A percentile compares a stretch with the other conserved stretches of the same genome.
phyloP scores from a whole-genome alignment of 2,888 invertebrate genomes.

The Amitus sp. region DNA sequence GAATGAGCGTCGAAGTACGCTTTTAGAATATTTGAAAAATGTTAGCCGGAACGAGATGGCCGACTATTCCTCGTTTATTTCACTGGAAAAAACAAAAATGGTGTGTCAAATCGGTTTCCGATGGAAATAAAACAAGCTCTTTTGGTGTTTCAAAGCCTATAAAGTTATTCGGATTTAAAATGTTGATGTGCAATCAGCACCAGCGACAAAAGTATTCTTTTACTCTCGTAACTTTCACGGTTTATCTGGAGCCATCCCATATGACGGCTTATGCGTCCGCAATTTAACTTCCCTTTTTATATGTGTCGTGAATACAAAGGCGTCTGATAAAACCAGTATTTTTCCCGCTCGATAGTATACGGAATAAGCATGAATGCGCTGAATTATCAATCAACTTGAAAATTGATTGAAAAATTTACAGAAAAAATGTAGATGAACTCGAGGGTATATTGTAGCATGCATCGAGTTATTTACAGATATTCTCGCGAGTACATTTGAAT shows the following conservation, averaged over 20 bases:
- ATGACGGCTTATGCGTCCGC: slow-evolving; percentile 22
- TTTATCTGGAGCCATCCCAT: slow-evolving; percentile 17
- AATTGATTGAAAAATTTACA: slow-evolving; percentile 17
- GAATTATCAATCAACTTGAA: slow-evolving; percentile 9
- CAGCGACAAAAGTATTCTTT: slow-evolving; percentile 10
- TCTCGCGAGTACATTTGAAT: too few species aligned
- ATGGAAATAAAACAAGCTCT: background rate
- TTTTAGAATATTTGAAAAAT: too few species aligned
- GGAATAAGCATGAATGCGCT: slow-evolving; percentile 14
- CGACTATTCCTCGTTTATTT: background rate
- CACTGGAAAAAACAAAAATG: background rate
- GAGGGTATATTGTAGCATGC: too few species aligned
- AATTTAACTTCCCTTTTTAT: slow-evolving; percentile 14
- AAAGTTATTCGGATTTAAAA: background rate
- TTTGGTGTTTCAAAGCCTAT: background rate
- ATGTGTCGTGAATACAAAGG: slow-evolving; percentile 14
- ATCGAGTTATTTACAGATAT: too few species aligned
- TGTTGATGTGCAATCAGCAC: slow-evolving; percentile 7
- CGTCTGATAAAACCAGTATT: slow-evolving; percentile 1
- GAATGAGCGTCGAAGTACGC: too few species aligned
- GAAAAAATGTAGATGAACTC: slow-evolving; percentile 16
- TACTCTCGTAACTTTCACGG: slow-evolving; percentile 10
- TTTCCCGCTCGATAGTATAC: slow-evolving; percentile 14
- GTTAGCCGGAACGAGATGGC: background rate
- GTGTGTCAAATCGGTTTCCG: background rate